Conservation (phyloP, 1,140 invertebrate genomes). For the Aethina tumida region DNA sequence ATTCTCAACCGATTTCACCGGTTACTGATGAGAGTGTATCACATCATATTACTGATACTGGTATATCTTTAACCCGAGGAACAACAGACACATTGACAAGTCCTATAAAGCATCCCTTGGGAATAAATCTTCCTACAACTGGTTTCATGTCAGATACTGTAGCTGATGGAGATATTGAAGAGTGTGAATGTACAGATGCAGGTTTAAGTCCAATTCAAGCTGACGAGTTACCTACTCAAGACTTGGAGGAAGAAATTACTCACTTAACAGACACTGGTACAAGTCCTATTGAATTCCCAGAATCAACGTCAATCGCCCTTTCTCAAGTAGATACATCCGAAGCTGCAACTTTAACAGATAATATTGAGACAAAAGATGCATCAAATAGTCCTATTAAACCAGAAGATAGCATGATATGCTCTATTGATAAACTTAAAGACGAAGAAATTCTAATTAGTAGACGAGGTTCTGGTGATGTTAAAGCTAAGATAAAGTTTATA, state of each 20-base stretch:
- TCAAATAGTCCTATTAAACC: constrained; percentile 38
- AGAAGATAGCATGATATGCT: constrained; percentile 26
- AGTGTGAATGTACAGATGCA: constrained; percentile 43
- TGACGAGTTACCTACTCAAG: constrained; percentile 35
- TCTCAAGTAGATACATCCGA: constrained; percentile 40
- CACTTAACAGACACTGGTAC: constrained; percentile 38
- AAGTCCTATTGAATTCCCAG: constrained; percentile 39
- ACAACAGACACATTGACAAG: constrained; percentile 41
- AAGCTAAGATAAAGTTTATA: constrained; percentile 37
- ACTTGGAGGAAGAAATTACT: constrained; percentile 30
- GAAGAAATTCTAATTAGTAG: constrained; percentile 31
- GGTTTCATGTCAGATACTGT: constrained; percentile 40
- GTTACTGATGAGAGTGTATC: constrained; percentile 41
- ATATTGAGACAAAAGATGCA: constrained; percentile 38
- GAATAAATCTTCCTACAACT: constrained; percentile 32
- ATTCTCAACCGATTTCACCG: constrained; percentile 34
- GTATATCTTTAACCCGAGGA: constrained; percentile 41
- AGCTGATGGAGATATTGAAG: constrained; percentile 38
- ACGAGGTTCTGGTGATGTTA: constrained; percentile 38
- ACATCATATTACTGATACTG: constrained; percentile 43
- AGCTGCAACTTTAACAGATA: constrained; percentile 40
- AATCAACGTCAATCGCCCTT: constrained; percentile 31
- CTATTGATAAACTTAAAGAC: constrained; percentile 23
- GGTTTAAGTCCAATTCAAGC: constrained; percentile 44
- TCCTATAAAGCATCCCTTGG: constrained; percentile 30